Evolutionary conservation across 2,113 vertebrate genomes (phyloP), one percentile per base, ranked within the genome.

Genomic region (Dissostichus mawsoni): DNA sequence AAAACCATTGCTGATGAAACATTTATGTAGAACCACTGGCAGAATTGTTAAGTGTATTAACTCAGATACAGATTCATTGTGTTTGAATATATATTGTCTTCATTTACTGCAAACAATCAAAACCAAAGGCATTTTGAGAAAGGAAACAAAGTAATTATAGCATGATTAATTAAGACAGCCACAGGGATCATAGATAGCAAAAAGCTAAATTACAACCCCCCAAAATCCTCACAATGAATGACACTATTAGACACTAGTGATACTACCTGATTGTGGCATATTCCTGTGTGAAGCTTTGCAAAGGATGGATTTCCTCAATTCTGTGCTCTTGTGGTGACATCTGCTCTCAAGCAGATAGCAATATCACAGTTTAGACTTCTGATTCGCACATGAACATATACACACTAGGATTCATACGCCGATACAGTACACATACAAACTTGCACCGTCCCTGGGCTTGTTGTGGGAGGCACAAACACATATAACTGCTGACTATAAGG

Each of bases 401-500:
- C 73, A 55, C 58, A 70, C 52, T 78, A n/a, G 76, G 29, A 73
- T 58, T 18, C 59, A 70, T 67, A 62, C 29, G 10, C 51, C 48
- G 41, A 45, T 55, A 23, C n/a, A 69, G 61, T 8, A 20, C 65
- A 36, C 80, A 71, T 74, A 83, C 58, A 78, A 48, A 74, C 45
- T 63, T 5, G 17, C 45, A 45, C 66, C 53, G 36, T 59, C 55
- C 63, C 53, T 48, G 20, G 48, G 69, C 64, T 83, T 83, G 33
- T 58, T 61, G 73, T 80, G 36, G 81, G 51, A 83, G 76, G 62
- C 69, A 61, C 67, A 58, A 75, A 72, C 78, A 78, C 71, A 80
- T 76, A 67, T 41, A 65, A 80, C 58, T 51, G 78, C 57, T 81
- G 62, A 80, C 57, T 88, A 82, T 70, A 72, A 83, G 82, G 85